A percentile compares a stretch with the other conserved stretches of the same genome.
phyloP scores from a whole-genome alignment of 2,113 vertebrate species.

The Nycticebus coucang region DNA sequence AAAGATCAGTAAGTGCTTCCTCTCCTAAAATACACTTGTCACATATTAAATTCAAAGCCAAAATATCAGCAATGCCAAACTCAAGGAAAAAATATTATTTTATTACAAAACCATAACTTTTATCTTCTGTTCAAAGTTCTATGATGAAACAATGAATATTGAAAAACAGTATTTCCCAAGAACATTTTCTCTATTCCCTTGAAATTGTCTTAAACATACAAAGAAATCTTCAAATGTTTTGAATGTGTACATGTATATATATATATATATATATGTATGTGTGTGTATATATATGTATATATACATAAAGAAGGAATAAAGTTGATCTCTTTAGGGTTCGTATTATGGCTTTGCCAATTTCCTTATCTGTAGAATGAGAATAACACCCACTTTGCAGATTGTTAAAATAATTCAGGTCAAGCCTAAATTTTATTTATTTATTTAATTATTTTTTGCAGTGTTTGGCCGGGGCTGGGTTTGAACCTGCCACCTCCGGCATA shows the following conservation, averaged over 20 bases:
- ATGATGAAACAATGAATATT: not conserved
- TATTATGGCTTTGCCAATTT: not conserved
- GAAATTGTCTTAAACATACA: not conserved
- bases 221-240: not conserved
- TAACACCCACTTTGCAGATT: not conserved
- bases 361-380: not conserved
- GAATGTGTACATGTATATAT: fast-evolving
- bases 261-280: too few species aligned
- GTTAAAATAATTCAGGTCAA: not conserved
- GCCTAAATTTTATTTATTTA: too few species aligned
- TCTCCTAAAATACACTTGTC: not conserved
- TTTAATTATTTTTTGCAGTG: too few species aligned
- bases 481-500: too few species aligned
- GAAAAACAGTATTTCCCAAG: constrained; percentile 11
- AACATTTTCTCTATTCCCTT: constrained; percentile 4
- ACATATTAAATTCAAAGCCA: constrained; percentile 16
- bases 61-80: constrained; percentile 1
- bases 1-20: not conserved
- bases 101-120: not conserved
- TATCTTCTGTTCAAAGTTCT: not conserved
- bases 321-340: not conserved
- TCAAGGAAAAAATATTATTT: not conserved
- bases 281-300: not conserved
- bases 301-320: not conserved
- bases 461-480: too few species aligned